Conservation (phyloP, 2,113 vertebrate genomes). For the Polyodon spathula region DNA sequence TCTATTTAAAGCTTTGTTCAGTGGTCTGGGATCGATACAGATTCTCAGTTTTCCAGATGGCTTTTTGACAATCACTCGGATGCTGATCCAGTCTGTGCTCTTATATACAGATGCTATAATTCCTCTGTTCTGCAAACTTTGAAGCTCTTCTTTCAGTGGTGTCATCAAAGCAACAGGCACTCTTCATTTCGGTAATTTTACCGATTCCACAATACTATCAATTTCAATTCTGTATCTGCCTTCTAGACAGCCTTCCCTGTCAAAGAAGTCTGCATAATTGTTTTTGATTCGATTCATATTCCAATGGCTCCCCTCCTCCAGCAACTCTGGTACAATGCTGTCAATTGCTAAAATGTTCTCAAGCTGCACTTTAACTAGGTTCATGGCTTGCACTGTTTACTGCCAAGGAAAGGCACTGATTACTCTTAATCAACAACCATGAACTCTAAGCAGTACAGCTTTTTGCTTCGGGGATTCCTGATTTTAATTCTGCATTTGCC, state of each 20-base stretch:
- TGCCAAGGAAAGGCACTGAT: not conserved
- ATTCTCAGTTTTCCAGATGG: slow-evolving; percentile 14
- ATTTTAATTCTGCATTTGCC: slow-evolving; percentile 18
- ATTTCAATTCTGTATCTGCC: slow-evolving; percentile 19
- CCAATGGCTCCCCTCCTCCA: not conserved
- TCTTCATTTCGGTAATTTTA: slow-evolving; percentile 15
- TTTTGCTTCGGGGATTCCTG: slow-evolving; percentile 21
- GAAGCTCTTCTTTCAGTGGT: slow-evolving; percentile 11
- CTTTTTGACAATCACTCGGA: slow-evolving; percentile 18
- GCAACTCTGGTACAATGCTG: slow-evolving; percentile 1
- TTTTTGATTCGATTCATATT: not conserved
- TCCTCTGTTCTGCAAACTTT: slow-evolving; percentile 4
- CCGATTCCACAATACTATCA: slow-evolving; percentile 11
- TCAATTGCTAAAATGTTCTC: slow-evolving; percentile 12
- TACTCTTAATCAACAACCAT: slow-evolving; percentile 9
- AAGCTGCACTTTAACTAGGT: slow-evolving; percentile 11
- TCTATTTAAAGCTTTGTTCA: slow-evolving; percentile 21
- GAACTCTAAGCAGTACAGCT: slow-evolving; percentile 21
- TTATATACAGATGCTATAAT: slow-evolving; percentile 17
- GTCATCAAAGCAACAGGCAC: slow-evolving; percentile 13
- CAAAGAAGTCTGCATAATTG: slow-evolving; percentile 16
- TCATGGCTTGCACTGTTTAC: slow-evolving; percentile 8
- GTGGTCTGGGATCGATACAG: slow-evolving; percentile 16
- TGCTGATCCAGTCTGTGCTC: slow-evolving; percentile 20
- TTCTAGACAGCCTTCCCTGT: slow-evolving; percentile 16